Base-by-base conservation (phyloP, 2,888 invertebrate genomes). In the Diogma glabrata region DNA sequence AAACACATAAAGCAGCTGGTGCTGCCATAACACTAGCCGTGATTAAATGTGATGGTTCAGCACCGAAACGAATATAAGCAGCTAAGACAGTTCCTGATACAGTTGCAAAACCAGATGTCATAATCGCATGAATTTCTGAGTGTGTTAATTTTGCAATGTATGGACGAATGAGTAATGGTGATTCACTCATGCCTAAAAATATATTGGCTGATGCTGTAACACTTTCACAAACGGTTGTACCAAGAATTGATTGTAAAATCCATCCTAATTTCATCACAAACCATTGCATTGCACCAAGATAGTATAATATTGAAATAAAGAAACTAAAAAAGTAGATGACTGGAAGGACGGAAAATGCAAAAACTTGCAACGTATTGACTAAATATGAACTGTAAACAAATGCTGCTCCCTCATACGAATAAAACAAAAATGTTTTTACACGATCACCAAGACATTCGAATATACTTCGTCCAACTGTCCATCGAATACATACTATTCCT, bases 11-110 rank as follows among this genome's bases (percentile, higher is more conserved):
- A 0, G 95, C 87, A 0, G 93, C 92, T 0, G 96, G 96, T 0
- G 96, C 95, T 0, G 94, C 90, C 95, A 97, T 95, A 1, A 97
- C 85, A 55, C 90, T 89, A 0, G 96, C 90, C 0, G 94, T 90
- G 55, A 97, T 82, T 33, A 97, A 72, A 67, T 95, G 89, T 1
- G 87, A 80, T 0, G 96, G 82, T 47, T 84, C 78, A 0, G 93
- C 92, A 0, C 94, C 94, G 66, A 90, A 93, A 3, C 78, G 78
- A 50, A 95, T 88, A 66, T 94, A 97, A 0, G 94, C 90, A 0
- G 93, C 95, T 61, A 97, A 72, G 1, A 95, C 91, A 1, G 91
- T 84, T 76, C 89, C 91, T 33, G 95, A 93, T 8, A 96, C 93
- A 1, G 94, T 92, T 0, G 95, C 91, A 69, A 95, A 95, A 4